A percentile compares a stretch with the other conserved stretches of the same genome.
Evolutionary conservation across 2,888 invertebrate species (phyloP).

Genomic region (Leptinotarsa peninsularis): DNA sequence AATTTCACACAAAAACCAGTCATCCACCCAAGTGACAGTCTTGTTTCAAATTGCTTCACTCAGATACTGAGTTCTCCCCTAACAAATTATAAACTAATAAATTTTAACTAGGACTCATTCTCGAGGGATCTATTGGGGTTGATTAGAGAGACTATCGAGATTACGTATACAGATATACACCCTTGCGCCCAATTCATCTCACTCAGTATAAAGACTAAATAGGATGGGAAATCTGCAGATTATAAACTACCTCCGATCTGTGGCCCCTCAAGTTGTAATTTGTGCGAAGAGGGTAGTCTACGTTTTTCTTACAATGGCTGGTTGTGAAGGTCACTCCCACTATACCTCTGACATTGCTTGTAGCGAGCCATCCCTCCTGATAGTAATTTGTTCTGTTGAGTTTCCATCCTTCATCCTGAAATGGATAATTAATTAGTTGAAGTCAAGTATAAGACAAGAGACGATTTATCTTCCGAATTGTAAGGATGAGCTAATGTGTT

Average conservation of each 20-base stretch:
- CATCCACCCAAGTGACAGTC: no score
- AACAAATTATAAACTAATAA: no score
- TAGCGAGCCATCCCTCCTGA: conserved; percentile 97
- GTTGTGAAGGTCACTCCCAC: conserved; percentile 97
- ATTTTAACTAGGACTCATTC: no score
- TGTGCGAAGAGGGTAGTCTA: conserved; percentile 88
- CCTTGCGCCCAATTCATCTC: neutral
- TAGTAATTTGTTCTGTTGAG: conserved; percentile 94
- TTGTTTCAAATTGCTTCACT: no score
- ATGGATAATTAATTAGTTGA: conserved; percentile 19
- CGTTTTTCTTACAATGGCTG: conserved; percentile 88
- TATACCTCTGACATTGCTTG: conserved; percentile 93
- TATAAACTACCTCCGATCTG: conserved; percentile 84
- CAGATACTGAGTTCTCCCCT: no score
- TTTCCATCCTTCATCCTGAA: conserved; percentile 94
- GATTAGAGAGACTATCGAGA: no score
- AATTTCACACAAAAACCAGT: no score
- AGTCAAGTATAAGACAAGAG: neutral
- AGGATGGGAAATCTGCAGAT: neutral
- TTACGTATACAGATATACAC: neutral
- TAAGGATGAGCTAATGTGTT: neutral
- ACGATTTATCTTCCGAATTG: neutral
- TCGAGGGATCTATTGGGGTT: no score
- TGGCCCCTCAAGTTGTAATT: conserved; percentile 98
- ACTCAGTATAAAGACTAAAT: neutral